These are phyloP conservation scores for Lathamus discolor DNA, from an alignment of 2,113 vertebrate species.

Conservation along the genomic window DNA sequence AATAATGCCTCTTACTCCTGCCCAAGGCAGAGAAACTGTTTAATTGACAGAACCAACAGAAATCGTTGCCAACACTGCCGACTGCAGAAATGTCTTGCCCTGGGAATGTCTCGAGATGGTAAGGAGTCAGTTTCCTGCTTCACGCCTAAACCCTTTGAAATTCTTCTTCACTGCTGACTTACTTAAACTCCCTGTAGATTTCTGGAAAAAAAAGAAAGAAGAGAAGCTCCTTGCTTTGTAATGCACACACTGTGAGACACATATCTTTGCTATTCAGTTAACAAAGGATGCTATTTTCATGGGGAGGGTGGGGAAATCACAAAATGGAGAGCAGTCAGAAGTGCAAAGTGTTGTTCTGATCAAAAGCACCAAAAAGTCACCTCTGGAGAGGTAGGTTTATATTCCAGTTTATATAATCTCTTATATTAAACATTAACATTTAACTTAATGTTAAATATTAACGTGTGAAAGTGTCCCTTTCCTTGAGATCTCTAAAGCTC, in stretches of 20 bases:
- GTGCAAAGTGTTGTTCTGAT: neutral
- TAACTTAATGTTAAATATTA: neutral
- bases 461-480: neutral
- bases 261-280: neutral
- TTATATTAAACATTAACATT: neutral
- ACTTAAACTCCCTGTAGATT: slow-evolving; percentile 15
- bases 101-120: slow-evolving; percentile 99
- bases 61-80: slow-evolving; percentile 99
- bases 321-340: neutral
- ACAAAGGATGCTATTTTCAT: neutral
- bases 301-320: neutral
- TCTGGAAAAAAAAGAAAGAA: slow-evolving; percentile 13
- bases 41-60: slow-evolving; percentile 99
- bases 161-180: neutral
- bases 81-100: slow-evolving; percentile 98
- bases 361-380: neutral
- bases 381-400: neutral
- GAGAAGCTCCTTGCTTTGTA: neutral
- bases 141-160: slow-evolving; percentile 52
- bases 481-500: neutral
- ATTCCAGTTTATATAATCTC: neutral
- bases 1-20: slow-evolving; percentile 99
- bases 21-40: slow-evolving; percentile 98
- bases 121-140: slow-evolving; percentile 64
- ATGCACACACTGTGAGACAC: neutral